Conservation (phyloP, 2,888 invertebrate species). For the Schizotus pectinicornis region DNA sequence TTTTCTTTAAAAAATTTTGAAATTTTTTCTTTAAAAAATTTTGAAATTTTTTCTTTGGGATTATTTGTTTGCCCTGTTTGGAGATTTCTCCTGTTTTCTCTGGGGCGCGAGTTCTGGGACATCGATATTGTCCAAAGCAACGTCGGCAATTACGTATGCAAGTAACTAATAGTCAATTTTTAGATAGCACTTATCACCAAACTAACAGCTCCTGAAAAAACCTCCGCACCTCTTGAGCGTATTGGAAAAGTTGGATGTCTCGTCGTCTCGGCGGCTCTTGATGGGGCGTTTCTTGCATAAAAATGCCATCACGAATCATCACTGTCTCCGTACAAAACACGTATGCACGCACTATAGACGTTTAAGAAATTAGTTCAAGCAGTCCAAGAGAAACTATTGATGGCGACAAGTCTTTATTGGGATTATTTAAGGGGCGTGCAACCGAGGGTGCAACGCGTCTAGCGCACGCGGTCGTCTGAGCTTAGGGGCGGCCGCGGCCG, state of each 20-base stretch:
- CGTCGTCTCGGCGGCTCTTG: slow-evolving; percentile 25
- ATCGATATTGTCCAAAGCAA: background rate
- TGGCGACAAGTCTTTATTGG: slow-evolving; percentile 35
- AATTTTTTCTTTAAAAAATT: no score
- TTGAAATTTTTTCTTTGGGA: no score
- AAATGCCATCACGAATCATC: slow-evolving; percentile 25
- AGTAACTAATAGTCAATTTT: background rate
- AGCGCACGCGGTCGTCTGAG: no score
- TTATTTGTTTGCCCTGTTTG: no score
- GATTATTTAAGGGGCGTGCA: slow-evolving; percentile 27
- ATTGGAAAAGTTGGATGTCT: slow-evolving; percentile 13
- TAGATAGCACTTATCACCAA: background rate
- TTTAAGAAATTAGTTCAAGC: slow-evolving; percentile 38
- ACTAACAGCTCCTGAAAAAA: background rate
- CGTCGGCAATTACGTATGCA: background rate
- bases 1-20: no score
- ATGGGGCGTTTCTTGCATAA: slow-evolving; percentile 20
- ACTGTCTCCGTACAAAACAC: slow-evolving; percentile 12
- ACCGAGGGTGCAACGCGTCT: no score
- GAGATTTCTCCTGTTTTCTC: no score
- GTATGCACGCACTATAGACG: slow-evolving; percentile 14
- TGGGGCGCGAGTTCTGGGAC: no score
- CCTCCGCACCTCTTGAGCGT: background rate
- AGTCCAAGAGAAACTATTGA: slow-evolving; percentile 41
- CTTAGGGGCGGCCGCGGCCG: no score